phyloP scores from a whole-genome alignment of 2,888 invertebrate species.

The Pegoplata infirma region DNA sequence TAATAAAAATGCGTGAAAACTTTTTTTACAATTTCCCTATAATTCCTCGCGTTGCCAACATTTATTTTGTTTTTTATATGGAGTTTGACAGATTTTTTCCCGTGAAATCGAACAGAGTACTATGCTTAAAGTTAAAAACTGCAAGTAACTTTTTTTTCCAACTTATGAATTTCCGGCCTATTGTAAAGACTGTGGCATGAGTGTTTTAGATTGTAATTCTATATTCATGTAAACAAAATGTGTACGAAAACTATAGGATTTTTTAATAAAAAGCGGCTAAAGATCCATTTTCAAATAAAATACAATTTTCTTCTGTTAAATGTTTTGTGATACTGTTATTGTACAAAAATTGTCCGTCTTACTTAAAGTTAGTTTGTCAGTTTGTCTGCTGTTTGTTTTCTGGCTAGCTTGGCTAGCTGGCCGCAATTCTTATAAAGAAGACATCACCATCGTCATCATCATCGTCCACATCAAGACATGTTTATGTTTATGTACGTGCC shows the following conservation, averaged over 20 bases:
- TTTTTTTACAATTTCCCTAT: no score
- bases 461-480: conserved; percentile 40
- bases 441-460: conserved; percentile 40
- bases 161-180: no score
- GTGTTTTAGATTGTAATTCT: conserved; percentile 43
- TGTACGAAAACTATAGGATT: not conserved
- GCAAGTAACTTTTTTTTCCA: no score
- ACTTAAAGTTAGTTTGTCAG: no score
- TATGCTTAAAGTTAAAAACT: no score
- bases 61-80: no score
- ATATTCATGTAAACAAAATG: conserved; percentile 37
- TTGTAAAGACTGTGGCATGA: not conserved
- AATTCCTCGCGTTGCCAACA: no score
- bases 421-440: conserved; percentile 42
- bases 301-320: conserved; percentile 23
- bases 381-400: conserved; percentile 9
- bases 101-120: no score
- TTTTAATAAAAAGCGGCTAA: conserved; percentile 31
- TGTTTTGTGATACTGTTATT: conserved; percentile 46
- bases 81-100: no score
- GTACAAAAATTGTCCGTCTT: conserved; percentile 21
- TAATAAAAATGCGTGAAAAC: no score
- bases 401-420: conserved; percentile 42
- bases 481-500: conserved; percentile 70
- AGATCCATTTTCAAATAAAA: conserved; percentile 48